Base-by-base conservation (phyloP, 2,113 vertebrate species). In the Podarcis cretensis region DNA sequence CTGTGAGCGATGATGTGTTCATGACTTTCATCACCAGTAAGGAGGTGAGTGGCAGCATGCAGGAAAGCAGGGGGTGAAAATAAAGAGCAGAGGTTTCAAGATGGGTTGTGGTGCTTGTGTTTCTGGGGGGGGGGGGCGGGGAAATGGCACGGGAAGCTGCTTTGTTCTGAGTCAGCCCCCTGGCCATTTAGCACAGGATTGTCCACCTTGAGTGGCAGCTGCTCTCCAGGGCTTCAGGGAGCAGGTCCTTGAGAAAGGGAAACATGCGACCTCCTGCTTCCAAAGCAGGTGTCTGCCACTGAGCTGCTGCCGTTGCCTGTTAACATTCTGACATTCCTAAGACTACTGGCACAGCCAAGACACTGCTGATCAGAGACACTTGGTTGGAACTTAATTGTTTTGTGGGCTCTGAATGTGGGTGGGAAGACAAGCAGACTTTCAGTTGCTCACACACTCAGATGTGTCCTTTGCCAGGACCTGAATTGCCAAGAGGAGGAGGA, bases 1-100 rank as follows among this genome's bases (percentile, higher is more conserved):
- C 98, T 0, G 99, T 99, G 93, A 99, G 99, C 0, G 98, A 99
- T 1, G 98, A 99, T 0, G 98, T 99, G 66, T 98, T 97, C 90
- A 99, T 99, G 99, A 99, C 98, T 3, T 99, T 99, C 94, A 98
- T 99, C 93, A 99, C 98, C 93, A 99, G 97, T 97, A 99, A 99
- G 95, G 98, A 99, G 98, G 98, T 98, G 76, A 89, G 89, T n/a
- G 0, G 1, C 35, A 16, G 0, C 0, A 25, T 6, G 35, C 37
- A 48, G 23, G 30, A 14, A 30, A 12, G n/a, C 20, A 1, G n/a
- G 35, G 1, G 13, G 25, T 2, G 30, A 30, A 4, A 0, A 0
- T 0, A 4, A 14, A 3, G 0, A 1, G 13, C 3, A 0, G 1
- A 4, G 12, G 13, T 27, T 1, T 40, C 20, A 5, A 35, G 25